phyloP scores from a whole-genome alignment of 2,113 vertebrate species.

The Syngnathus scovelli region DNA sequence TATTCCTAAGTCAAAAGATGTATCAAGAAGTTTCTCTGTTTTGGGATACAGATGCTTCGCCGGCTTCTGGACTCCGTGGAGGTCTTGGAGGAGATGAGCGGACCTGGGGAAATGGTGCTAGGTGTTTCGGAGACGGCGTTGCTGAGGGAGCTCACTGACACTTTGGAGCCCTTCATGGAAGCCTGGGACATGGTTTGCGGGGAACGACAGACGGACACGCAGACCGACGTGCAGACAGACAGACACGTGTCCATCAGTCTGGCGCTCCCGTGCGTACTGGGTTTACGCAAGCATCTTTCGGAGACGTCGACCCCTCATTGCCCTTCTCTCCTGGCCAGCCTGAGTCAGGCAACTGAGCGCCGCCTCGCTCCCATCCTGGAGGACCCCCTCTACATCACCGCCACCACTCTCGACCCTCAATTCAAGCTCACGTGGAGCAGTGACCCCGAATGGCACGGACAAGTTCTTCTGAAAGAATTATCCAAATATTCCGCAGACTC shows the following conservation, averaged over 20 bases:
- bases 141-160: constrained; percentile 69
- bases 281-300: constrained; percentile 73
- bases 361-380: constrained; percentile 67
- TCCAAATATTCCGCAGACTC: constrained; percentile 62
- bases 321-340: constrained; percentile 55
- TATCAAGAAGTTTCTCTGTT: neutral
- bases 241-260: constrained; percentile 73
- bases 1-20: neutral
- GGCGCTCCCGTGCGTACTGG: constrained; percentile 72
- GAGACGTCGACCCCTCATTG: constrained; percentile 67
- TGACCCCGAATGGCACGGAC: constrained; percentile 72
- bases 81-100: constrained; percentile 73
- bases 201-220: constrained; percentile 51
- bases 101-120: constrained; percentile 63
- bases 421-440: constrained; percentile 80
- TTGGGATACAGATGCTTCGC: constrained; percentile 55
- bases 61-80: constrained; percentile 72
- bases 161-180: constrained; percentile 74
- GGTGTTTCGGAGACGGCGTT: constrained; percentile 56
- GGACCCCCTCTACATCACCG: constrained; percentile 72
- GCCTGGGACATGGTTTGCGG: constrained; percentile 76
- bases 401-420: constrained; percentile 75
- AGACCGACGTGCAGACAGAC: constrained; percentile 54
- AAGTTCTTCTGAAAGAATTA: constrained; percentile 71
- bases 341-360: constrained; percentile 67